phyloP scores from a whole-genome alignment of 1,140 invertebrate genomes.

The Drosophila tropicalis region DNA sequence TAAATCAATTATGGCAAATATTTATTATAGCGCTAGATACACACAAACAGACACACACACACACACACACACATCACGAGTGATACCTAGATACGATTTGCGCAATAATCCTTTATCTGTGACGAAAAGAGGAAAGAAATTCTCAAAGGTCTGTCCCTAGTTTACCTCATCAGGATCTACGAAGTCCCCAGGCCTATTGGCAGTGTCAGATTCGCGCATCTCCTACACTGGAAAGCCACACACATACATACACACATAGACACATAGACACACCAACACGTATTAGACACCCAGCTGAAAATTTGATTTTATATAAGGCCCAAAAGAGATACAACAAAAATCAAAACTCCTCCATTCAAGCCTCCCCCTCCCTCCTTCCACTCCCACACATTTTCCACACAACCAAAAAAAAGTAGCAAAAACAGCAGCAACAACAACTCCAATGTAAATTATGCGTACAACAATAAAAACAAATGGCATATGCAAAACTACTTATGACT shows the following conservation, averaged over 20 bases:
- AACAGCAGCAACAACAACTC: constrained; percentile 35
- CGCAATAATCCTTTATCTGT: too few species aligned
- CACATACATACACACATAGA: neutral
- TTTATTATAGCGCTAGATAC: neutral
- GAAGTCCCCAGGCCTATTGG: neutral
- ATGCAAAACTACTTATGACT: constrained; percentile 68
- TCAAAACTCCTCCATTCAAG: neutral
- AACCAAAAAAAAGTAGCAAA: constrained; percentile 9
- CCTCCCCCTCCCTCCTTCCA: neutral
- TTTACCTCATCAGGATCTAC: too few species aligned
- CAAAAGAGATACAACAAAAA: neutral
- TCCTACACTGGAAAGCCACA: neutral
- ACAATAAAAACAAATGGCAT: constrained; percentile 63
- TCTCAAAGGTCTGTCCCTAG: too few species aligned
- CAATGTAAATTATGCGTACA: constrained; percentile 76
- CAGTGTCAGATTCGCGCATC: neutral
- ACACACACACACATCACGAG: neutral
- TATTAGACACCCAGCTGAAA: neutral
- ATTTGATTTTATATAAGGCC: neutral
- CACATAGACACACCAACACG: neutral
- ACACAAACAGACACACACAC: constrained; percentile 6
- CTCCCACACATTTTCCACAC: neutral
- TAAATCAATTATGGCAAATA: constrained; percentile 9
- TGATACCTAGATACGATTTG: neutral
- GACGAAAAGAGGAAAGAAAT: too few species aligned